phyloP scores from a whole-genome alignment of 2,888 invertebrate species.

The Amblyteles armatorius region DNA sequence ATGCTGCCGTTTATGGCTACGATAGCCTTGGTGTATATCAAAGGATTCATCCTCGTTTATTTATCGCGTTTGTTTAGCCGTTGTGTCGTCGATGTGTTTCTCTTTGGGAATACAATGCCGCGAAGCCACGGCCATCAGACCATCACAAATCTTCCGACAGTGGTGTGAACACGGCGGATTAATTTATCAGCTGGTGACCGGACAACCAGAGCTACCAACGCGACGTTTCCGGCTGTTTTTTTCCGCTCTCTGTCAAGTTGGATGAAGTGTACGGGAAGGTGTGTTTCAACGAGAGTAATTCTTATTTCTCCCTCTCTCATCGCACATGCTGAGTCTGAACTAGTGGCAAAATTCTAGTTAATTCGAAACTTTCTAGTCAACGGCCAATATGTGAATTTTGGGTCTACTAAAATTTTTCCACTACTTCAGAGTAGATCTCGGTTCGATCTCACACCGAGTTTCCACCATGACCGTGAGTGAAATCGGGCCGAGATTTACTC shows the following conservation, averaged over 20 bases:
- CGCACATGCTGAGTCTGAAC: background rate
- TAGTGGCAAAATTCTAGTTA: no score
- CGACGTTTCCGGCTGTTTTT: background rate
- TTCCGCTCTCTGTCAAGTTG: background rate
- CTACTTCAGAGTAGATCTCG: no score
- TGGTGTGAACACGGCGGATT: conserved; percentile 5
- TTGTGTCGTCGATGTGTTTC: conserved; percentile 68
- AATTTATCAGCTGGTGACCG: conserved; percentile 63
- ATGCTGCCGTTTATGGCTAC: conserved; percentile 73
- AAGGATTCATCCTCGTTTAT: conserved; percentile 75
- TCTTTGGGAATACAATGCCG: conserved; percentile 71
- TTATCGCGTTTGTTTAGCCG: conserved; percentile 52
- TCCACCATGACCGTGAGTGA: no score
- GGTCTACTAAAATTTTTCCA: no score
- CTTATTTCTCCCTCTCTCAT: background rate
- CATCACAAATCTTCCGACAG: conserved; percentile 64
- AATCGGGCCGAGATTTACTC: no score
- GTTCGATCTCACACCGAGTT: no score
- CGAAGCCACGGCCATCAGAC: conserved; percentile 73
- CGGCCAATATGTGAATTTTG: no score
- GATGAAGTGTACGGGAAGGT: background rate
- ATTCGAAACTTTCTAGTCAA: no score
- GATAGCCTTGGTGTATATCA: conserved; percentile 78
- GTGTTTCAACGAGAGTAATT: background rate
- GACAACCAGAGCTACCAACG: conserved; percentile 12